These are phyloP conservation scores for Timema cristinae DNA, from an alignment of 2,888 invertebrate species.

Conservation along the genomic window DNA sequence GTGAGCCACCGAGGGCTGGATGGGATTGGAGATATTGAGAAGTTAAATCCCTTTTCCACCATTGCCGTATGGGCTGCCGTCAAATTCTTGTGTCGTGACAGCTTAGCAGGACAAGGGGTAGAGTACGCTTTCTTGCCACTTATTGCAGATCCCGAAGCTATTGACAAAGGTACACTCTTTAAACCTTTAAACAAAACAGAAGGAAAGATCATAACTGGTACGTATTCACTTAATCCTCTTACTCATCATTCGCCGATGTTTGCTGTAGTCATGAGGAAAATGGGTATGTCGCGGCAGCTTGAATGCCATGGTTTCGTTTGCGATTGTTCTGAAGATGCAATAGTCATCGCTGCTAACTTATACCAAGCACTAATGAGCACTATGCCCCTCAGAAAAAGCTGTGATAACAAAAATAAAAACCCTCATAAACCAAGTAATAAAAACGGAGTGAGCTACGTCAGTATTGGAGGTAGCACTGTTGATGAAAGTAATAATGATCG, in stretches of 20 bases:
- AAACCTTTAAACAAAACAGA: constrained; percentile 50
- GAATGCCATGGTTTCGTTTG: constrained; percentile 92
- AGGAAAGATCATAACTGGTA: constrained; percentile 36
- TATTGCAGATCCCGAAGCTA: constrained; percentile 75
- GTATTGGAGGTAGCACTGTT: constrained; percentile 54
- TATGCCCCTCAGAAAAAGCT: constrained; percentile 49
- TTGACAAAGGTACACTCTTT: constrained; percentile 68
- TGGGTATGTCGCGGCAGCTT: constrained; percentile 67
- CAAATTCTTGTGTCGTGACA: constrained; percentile 69
- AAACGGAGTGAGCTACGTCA: constrained; percentile 73
- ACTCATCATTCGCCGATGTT: constrained; percentile 74
- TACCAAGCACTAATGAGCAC: constrained; percentile 84
- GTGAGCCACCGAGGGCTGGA: constrained; percentile 51
- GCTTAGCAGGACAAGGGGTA: constrained; percentile 49
- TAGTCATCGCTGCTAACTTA: constrained; percentile 85
- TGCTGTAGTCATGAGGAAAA: constrained; percentile 83
- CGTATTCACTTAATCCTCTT: constrained; percentile 23
- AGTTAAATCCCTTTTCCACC: constrained; percentile 78
- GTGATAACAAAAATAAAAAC: constrained; percentile 9
- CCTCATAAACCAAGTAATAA: constrained; percentile 19
- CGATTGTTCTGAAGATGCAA: constrained; percentile 84
- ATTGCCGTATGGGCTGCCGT: constrained; percentile 93
- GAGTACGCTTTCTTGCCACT: constrained; percentile 79
- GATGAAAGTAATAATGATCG: too few species aligned
- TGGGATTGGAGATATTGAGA: constrained; percentile 39